Evolutionary conservation across 1,140 invertebrate species (phyloP).

Genomic region (Aphis gossypii): DNA sequence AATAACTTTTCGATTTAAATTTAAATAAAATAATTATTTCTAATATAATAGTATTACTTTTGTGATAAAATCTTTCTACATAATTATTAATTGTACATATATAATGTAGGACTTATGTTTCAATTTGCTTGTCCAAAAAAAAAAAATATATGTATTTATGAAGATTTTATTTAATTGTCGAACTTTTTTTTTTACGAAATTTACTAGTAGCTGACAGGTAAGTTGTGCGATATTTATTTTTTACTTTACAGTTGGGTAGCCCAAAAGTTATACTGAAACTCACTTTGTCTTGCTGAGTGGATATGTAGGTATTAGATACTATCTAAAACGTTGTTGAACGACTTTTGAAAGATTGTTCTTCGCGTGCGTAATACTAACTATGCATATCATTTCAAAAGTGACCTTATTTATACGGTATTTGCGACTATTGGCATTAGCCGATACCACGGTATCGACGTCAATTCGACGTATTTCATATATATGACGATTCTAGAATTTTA

Average conservation of each 20-base stretch:
- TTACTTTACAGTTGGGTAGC: no score
- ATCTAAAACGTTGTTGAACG: no score
- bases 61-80: no score
- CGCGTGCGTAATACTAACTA: not conserved
- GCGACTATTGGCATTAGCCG: not conserved
- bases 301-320: not conserved
- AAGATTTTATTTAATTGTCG: not conserved
- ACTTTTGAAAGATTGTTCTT: not conserved
- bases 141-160: no score
- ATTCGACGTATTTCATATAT: no score
- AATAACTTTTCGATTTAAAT: not conserved
- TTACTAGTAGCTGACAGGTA: no score
- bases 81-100: no score
- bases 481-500: not conserved
- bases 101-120: no score
- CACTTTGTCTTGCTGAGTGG: no score
- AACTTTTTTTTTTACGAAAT: not conserved
- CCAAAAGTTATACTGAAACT: no score
- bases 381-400: not conserved
- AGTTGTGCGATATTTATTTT: not conserved
- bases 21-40: not conserved
- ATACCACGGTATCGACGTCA: not conserved
- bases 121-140: no score
- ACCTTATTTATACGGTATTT: not conserved
- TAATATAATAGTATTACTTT: no score